These are phyloP conservation scores for Cryptotermes secundus DNA, from an alignment of 1,140 invertebrate genomes.

Conservation along the genomic window DNA sequence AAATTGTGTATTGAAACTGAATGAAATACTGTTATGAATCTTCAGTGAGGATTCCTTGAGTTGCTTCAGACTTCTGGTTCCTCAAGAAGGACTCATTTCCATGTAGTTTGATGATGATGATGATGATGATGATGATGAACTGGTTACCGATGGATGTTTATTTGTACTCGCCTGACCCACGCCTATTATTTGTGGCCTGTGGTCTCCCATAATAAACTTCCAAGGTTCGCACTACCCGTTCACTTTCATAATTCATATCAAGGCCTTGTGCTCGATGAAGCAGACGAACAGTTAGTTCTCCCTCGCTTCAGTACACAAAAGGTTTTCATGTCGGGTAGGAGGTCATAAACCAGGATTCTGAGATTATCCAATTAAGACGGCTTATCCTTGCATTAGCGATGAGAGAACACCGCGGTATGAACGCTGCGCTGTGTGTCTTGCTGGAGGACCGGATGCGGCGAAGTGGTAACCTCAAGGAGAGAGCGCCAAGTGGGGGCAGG, in stretches of 20 bases:
- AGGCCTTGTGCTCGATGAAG: background rate
- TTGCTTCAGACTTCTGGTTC: too few species aligned
- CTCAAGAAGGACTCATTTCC: too few species aligned
- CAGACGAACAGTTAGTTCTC: background rate
- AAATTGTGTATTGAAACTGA: too few species aligned
- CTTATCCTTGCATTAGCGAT: background rate
- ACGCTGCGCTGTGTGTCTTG: background rate
- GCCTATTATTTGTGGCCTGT: too few species aligned
- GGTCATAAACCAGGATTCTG: background rate
- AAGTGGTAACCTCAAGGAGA: background rate
- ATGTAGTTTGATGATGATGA: too few species aligned
- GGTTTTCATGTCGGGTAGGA: background rate
- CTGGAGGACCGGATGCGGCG: background rate
- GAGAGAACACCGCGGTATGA: background rate
- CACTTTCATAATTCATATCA: slow-evolving; percentile 14
- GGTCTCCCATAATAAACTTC: too few species aligned
- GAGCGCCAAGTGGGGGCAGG: background rate
- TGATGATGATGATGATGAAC: too few species aligned
- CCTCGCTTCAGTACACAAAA: background rate
- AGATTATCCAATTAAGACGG: background rate
- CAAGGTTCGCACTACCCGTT: too few species aligned
- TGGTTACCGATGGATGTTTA: too few species aligned
- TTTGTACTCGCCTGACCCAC: too few species aligned
- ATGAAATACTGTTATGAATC: too few species aligned
- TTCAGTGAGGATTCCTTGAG: too few species aligned